Base-by-base conservation (phyloP, 2,888 invertebrate genomes). In the Hirtodrosophila trivittata region DNA sequence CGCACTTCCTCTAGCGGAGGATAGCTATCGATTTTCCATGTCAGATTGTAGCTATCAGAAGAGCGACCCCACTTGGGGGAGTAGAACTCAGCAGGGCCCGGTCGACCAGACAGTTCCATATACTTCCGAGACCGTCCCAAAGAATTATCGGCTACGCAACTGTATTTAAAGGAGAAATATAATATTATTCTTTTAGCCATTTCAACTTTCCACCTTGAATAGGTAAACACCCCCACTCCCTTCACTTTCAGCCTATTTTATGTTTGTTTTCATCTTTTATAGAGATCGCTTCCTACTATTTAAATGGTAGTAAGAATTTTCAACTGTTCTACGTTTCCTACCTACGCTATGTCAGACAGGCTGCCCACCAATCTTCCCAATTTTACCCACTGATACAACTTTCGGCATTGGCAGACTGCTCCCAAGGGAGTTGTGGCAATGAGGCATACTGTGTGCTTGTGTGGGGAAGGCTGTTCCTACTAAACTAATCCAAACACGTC, bases 11-110 rank as follows among this genome's bases (percentile, higher is more conserved):
- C 93, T 13, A 95, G 91, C 45, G 94, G 94, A 28, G 94, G 94
- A 90, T 94, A 95, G 89, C 94, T 94, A 91, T 95, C 94, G 46
- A 95, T 94, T 60, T 93, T 92, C 93, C 95, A 95, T 67, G 93
- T 92, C 45, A 95, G 92, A 84, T 93, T 93, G 91, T 94, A 95
- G 43, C 92, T 91, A 78, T 92, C 92, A 57, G 93, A 91, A 13
- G 93, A 90, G 32, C 93, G 91, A 46, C 94, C 93, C 75, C 93
- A 93, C 18, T 94, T 93, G 9, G 93, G 92, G 89, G 92, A 94
- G 42, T 93, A 93, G 90, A 95, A 94, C 66, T 94, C 92, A 41
- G 94, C 94, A 12, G 94, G 93, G 8, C 94, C 94, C 0, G 95
- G 95, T 66, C 94, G 92, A 0, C 95, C 94, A 3, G 94, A 94